phyloP scores from a whole-genome alignment of 2,113 vertebrate species.

The Chlamydotis undulata region DNA sequence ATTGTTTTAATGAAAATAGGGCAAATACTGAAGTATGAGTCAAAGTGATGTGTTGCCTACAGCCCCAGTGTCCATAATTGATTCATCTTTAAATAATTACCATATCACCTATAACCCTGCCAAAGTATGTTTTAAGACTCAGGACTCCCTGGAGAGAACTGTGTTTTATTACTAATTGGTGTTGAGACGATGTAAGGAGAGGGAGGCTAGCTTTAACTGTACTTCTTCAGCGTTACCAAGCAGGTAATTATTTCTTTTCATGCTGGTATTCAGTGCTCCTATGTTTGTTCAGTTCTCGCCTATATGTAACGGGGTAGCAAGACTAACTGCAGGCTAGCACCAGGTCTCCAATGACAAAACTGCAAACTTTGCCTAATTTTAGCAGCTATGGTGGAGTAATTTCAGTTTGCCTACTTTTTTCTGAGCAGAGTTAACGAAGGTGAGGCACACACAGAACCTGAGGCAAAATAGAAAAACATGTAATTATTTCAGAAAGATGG shows the following conservation, averaged over 20 bases:
- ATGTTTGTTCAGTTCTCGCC: not conserved
- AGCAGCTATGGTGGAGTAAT: not conserved
- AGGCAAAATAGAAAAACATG: not conserved
- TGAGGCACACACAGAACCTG: not conserved
- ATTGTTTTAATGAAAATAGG: constrained; percentile 32
- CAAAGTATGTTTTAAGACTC: constrained; percentile 24
- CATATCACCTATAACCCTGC: constrained; percentile 49
- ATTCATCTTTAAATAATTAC: constrained; percentile 60
- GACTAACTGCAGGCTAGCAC: not conserved
- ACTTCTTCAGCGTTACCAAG: not conserved
- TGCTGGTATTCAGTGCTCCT: not conserved
- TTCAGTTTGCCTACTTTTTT: constrained; percentile 3
- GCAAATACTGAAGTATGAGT: constrained; percentile 33
- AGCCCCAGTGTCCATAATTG: constrained; percentile 33
- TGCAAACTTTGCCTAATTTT: not conserved
- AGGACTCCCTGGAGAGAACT: not conserved
- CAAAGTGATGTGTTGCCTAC: constrained; percentile 20
- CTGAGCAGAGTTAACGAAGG: not conserved
- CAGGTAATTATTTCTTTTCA: not conserved
- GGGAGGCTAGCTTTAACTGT: not conserved
- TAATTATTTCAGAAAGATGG: constrained; percentile 10
- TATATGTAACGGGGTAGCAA: not conserved
- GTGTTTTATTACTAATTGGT: constrained; percentile 25
- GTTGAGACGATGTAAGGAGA: not conserved
- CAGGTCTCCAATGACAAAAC: not conserved